Percentiles rank a stretch among this genome's conserved stretches.
Conservation (phyloP, 2,113 vertebrate genomes). For the Heterotis niloticus region DNA sequence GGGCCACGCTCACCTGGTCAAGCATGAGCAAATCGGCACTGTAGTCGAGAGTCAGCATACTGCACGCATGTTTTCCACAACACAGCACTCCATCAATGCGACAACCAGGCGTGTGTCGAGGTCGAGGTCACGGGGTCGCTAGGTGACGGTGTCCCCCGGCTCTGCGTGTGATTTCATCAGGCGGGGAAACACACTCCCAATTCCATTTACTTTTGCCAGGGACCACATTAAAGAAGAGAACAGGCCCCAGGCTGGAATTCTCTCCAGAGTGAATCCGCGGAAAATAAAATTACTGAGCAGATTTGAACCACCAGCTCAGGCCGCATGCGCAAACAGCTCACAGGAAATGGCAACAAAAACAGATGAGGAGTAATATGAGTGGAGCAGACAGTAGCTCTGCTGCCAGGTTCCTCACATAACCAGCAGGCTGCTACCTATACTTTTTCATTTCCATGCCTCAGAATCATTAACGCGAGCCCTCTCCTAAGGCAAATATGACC, state of each 20-base stretch:
- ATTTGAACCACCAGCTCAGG: neutral
- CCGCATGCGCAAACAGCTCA: neutral
- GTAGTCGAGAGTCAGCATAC: neutral
- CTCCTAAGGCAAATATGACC: neutral
- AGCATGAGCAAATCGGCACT: neutral
- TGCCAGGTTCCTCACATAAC: neutral
- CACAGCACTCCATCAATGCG: too few species aligned
- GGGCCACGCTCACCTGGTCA: too few species aligned
- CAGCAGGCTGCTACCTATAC: neutral
- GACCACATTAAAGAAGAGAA: constrained; percentile 2
- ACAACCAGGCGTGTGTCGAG: neutral
- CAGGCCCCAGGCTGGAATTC: constrained; percentile 11
- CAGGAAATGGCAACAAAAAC: neutral
- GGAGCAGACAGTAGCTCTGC: neutral
- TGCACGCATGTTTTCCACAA: too few species aligned
- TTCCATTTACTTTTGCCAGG: constrained; percentile 10
- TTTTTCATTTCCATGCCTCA: neutral
- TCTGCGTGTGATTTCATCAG: constrained; percentile 14
- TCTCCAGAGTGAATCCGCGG: neutral
- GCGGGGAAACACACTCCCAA: neutral
- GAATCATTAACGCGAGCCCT: neutral
- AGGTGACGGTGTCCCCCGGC: neutral
- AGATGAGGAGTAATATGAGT: neutral
- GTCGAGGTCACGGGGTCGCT: neutral
- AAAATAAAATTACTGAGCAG: constrained; percentile 8